Conservation (phyloP, 1,140 invertebrate genomes). For the Cotesia chilonis region DNA sequence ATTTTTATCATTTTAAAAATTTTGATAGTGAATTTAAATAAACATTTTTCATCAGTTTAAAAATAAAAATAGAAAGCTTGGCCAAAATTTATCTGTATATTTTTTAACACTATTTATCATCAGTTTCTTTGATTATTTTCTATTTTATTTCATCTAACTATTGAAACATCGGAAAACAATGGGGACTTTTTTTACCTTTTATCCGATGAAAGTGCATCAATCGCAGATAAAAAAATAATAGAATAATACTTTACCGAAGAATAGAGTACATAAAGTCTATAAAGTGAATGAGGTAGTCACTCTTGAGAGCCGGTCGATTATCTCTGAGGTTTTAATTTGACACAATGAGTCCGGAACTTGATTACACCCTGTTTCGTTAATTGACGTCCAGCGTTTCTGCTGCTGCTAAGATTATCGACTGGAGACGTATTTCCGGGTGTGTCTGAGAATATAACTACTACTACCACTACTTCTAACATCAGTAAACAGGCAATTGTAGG, state of each 20-base stretch:
- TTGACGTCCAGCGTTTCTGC: conserved; percentile 5
- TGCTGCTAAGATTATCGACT: too few species aligned
- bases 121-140: not conserved
- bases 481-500: not conserved
- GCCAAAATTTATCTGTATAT: conserved; percentile 12
- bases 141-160: not conserved
- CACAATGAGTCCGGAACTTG: conserved; percentile 19
- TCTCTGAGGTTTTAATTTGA: not conserved
- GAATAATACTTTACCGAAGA: not conserved
- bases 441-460: too few species aligned
- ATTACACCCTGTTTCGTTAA: conserved; percentile 18
- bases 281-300: not conserved
- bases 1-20: too few species aligned
- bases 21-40: too few species aligned
- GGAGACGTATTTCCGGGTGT: conserved; percentile 15
- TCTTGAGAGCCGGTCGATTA: not conserved
- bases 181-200: not conserved
- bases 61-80: too few species aligned
- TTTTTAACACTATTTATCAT: conserved; percentile 27
- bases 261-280: too few species aligned
- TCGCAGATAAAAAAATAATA: not conserved
- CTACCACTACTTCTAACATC: not conserved
- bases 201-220: conserved; percentile 10
- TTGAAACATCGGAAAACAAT: conserved; percentile 10
- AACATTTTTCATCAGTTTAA: too few species aligned